Evolutionary conservation across 2,113 vertebrate species (phyloP), one percentile per base, ranked within the genome.

Genomic region (Sclerurus mexicanus): DNA sequence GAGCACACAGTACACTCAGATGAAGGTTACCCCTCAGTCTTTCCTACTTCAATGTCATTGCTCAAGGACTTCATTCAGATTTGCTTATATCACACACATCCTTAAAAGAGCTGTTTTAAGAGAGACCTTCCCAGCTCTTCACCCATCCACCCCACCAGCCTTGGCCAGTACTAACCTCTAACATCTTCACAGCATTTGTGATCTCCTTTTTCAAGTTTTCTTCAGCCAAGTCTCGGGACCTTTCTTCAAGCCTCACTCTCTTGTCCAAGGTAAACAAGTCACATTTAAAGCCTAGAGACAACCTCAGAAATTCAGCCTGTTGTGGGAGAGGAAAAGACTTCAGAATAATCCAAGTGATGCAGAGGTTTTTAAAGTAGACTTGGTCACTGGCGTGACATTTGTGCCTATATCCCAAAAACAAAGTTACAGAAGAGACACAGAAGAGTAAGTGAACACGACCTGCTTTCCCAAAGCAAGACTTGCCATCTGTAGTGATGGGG

Each of bases 231-330:
- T 99, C 98, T 39, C 99, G 97, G 6, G 99, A 99, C 21, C 99
- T 97, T 94, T 99, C 98, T 97, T 99, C 99, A 42, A 99, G 98
- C 24, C 97, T 98, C 30, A 99, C 98, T 86, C 99, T 98, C 88
- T 99, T 99, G 92, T 99, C 99, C 98, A 99, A 91, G 2, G 99
- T 99, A 94, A 99, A 99, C 98, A 99, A 98, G 93, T 99, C 99
- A 42, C 99, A 99, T 93, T 99, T 99, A 94, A 99, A 99, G 40
- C 99, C 99, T 96, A 99, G 96, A 12, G 99, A 99, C 52, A 99
- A 95, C 15, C 99, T 98, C 87, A 99, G 98, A 95, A 99, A 99
- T 95, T 99, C 99, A 1, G 98, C 98, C 99, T 99, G 96, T 83
- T 75, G 28, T 47, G 58, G 56, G 33, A 83, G 25, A 80, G 33